Evolutionary conservation across 2,797 vertebrate species (phyloP).

Genomic region (Chaetophractus vellerosus): DNA sequence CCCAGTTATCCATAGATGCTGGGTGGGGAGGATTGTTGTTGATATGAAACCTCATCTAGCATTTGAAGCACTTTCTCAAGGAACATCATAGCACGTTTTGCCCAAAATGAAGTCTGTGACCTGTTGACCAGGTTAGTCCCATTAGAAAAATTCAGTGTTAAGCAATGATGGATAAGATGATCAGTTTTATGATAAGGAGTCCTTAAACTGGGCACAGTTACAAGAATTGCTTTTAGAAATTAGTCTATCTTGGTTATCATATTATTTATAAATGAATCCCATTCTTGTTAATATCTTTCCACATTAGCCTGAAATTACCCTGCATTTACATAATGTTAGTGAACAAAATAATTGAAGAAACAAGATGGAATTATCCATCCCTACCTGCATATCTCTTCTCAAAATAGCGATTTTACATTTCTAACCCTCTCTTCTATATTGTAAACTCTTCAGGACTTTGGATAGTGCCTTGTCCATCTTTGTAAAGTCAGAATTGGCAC

Average conservation of each 20-base stretch:
- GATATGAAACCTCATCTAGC: constrained; percentile 36
- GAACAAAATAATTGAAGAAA: constrained; percentile 26
- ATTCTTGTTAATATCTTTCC: background rate
- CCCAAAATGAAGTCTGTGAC: constrained; percentile 46
- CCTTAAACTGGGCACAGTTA: background rate
- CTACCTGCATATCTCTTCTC: background rate
- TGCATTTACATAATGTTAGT: constrained; percentile 37
- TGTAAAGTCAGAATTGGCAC: background rate
- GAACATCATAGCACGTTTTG: background rate
- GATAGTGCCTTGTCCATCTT: background rate
- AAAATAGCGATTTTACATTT: constrained; percentile 49
- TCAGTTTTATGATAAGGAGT: background rate
- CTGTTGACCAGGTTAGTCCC: constrained; percentile 14
- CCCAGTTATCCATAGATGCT: constrained; percentile 4
- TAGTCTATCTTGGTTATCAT: constrained; percentile 51
- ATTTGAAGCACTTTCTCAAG: constrained; percentile 52
- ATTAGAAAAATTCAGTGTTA: constrained; percentile 51
- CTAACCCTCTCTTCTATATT: background rate
- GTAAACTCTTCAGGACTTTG: background rate
- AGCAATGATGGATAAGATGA: background rate
- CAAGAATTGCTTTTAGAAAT: constrained; percentile 55
- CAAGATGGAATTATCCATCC: background rate
- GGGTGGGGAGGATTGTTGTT: background rate
- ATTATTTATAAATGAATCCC: background rate
- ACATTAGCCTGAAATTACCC: background rate